Evolutionary conservation across 2,113 vertebrate species (phyloP).

Genomic region (Tylochromis polylepis): DNA sequence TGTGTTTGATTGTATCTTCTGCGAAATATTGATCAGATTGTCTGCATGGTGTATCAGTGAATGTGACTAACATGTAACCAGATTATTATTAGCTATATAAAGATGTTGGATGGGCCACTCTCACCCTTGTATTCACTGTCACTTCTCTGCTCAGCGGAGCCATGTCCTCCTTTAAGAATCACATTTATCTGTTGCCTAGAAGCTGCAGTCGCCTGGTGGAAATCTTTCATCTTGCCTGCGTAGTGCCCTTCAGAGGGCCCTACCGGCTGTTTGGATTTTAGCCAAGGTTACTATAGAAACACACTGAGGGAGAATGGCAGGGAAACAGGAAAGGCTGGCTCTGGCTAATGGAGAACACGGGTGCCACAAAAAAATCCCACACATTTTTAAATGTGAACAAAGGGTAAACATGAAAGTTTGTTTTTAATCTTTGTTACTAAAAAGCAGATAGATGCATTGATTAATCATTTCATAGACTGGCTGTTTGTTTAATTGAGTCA

Average conservation of each 20-base stretch:
- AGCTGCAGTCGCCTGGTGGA: conserved; percentile 57
- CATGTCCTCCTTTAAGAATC: conserved; percentile 47
- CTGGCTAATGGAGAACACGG: conserved; percentile 24
- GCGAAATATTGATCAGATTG: neutral
- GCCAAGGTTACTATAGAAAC: conserved; percentile 73
- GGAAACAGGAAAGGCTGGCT: conserved; percentile 23
- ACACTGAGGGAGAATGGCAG: conserved; percentile 47
- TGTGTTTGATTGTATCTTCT: neutral
- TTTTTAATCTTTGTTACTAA: neutral
- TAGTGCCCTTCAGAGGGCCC: conserved; percentile 66
- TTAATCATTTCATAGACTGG: neutral
- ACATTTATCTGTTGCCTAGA: conserved; percentile 50
- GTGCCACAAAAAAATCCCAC: neutral
- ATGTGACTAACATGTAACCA: neutral
- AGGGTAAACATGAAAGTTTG: neutral
- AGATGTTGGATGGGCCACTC: neutral
- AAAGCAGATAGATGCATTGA: neutral
- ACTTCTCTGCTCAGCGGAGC: conserved; percentile 9
- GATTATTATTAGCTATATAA: neutral
- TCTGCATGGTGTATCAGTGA: neutral
- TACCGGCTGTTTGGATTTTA: conserved; percentile 62
- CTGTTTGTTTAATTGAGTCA: neutral
- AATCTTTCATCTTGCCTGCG: conserved; percentile 61
- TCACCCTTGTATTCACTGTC: neutral
- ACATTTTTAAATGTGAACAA: neutral